A percentile compares a stretch with the other conserved stretches of the same genome.
These are phyloP conservation scores for Agrochola circellaris DNA, from an alignment of 2,888 invertebrate genomes.

Conservation along the genomic window DNA sequence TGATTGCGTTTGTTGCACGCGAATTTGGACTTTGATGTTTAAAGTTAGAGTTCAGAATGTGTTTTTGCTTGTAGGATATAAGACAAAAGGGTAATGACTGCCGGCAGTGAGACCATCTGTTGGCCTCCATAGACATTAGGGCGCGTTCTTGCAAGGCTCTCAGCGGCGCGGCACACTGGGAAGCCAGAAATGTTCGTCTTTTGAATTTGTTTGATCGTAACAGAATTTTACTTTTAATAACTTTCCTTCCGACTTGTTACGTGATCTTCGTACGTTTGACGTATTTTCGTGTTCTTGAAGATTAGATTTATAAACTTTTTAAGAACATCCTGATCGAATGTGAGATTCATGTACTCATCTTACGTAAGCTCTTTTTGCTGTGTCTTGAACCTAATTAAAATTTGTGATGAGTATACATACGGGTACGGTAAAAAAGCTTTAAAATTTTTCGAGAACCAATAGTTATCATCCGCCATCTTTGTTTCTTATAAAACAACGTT, in stretches of 20 bases:
- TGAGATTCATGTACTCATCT: conserved; percentile 17
- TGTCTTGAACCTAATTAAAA: conserved; percentile 14
- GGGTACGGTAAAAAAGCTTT: background rate
- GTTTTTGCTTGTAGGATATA: conserved; percentile 69
- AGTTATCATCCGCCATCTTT: conserved; percentile 5
- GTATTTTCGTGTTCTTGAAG: conserved; percentile 48
- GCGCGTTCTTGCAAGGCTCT: conserved; percentile 77
- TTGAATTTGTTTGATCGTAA: conserved; percentile 62
- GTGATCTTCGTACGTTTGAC: conserved; percentile 49
- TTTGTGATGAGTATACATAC: background rate
- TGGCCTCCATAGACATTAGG: conserved; percentile 85
- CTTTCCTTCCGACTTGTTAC: conserved; percentile 42
- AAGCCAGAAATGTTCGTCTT: conserved; percentile 65
- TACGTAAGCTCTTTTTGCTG: conserved; percentile 19
- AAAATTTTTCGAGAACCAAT: background rate
- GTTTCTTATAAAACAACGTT: conserved; percentile 25
- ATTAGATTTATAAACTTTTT: conserved; percentile 42
- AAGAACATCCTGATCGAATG: conserved; percentile 40
- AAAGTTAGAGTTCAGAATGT: conserved; percentile 68
- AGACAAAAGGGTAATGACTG: conserved; percentile 86
- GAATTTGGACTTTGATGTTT: conserved; percentile 66
- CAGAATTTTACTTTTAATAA: conserved; percentile 59
- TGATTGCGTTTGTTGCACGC: conserved; percentile 70
- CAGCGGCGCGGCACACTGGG: conserved; percentile 75
- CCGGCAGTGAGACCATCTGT: conserved; percentile 85